A percentile compares a stretch with the other conserved stretches of the same genome.
Evolutionary conservation across 2,888 invertebrate species (phyloP).

Genomic region (Platerodrilus igneus): DNA sequence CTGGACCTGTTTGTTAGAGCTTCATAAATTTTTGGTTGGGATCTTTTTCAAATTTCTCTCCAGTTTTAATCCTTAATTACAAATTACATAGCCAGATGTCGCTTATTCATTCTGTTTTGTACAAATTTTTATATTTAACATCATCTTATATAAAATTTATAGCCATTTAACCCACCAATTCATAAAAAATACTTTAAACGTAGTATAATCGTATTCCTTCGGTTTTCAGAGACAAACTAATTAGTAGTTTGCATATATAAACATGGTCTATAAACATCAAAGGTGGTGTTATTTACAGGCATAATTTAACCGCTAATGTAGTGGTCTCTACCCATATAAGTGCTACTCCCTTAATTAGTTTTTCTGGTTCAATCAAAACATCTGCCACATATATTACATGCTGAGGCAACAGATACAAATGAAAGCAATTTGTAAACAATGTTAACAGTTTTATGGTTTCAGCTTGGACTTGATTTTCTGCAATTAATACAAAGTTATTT

Average conservation of each 20-base stretch:
- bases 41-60: too few species aligned
- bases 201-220: constrained; percentile 19
- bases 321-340: constrained; percentile 24
- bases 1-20: too few species aligned
- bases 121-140: too few species aligned
- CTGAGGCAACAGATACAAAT: constrained; percentile 25
- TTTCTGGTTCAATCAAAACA: constrained; percentile 30
- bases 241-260: constrained; percentile 28
- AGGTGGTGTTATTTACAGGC: constrained; percentile 24
- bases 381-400: constrained; percentile 30
- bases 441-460: constrained; percentile 12
- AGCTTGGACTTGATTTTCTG: too few species aligned
- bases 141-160: too few species aligned
- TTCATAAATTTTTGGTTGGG: too few species aligned
- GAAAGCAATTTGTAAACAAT: constrained; percentile 23
- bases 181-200: constrained; percentile 22
- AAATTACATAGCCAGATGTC: too few species aligned
- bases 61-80: too few species aligned
- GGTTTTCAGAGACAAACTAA: constrained; percentile 21
- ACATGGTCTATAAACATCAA: constrained; percentile 25
- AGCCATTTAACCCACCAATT: constrained; percentile 18
- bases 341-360: constrained; percentile 29
- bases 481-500: too few species aligned
- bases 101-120: too few species aligned
- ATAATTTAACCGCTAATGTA: constrained; percentile 23